A percentile compares a stretch with the other conserved stretches of the same genome.
These are phyloP conservation scores for Elaeidobius kamerunicus DNA, from an alignment of 2,888 invertebrate species.

Conservation along the genomic window DNA sequence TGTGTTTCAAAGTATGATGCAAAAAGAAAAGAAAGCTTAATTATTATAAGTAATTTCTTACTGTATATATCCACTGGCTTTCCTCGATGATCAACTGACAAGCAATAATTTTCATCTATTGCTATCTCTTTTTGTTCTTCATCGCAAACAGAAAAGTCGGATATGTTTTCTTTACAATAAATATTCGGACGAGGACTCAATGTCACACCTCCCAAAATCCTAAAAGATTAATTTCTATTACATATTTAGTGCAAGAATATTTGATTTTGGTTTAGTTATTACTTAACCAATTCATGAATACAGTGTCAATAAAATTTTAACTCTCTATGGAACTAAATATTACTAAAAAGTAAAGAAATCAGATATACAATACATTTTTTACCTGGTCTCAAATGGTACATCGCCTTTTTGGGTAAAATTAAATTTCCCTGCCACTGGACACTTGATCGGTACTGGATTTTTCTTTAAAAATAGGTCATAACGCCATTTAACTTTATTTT, in stretches of 20 bases:
- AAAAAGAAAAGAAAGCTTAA: too few species aligned
- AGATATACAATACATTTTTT: conserved; percentile 11
- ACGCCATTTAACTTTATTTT: conserved; percentile 79
- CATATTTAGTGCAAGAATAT: too few species aligned
- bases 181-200: conserved; percentile 89
- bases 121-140: conserved; percentile 91
- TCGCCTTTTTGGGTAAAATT: conserved; percentile 92
- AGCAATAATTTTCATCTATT: conserved; percentile 93
- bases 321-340: not conserved
- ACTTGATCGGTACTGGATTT: conserved; percentile 87
- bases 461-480: conserved; percentile 83
- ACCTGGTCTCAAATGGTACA: conserved; percentile 77
- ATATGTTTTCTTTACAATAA: conserved; percentile 89
- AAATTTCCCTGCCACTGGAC: conserved; percentile 96
- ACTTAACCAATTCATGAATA: too few species aligned
- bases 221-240: conserved; percentile 26
- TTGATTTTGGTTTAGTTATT: too few species aligned
- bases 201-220: conserved; percentile 95
- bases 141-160: conserved; percentile 94
- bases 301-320: too few species aligned
- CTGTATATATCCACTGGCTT: conserved; percentile 94
- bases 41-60: conserved; percentile 39
- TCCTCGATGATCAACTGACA: conserved; percentile 94
- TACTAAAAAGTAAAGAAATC: not conserved
- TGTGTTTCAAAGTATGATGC: too few species aligned